Percentiles rank a stretch among this genome's conserved stretches.
These are phyloP conservation scores for Gymnothorax reevesii DNA, from an alignment of 2,797 vertebrate genomes.

Conservation along the genomic window DNA sequence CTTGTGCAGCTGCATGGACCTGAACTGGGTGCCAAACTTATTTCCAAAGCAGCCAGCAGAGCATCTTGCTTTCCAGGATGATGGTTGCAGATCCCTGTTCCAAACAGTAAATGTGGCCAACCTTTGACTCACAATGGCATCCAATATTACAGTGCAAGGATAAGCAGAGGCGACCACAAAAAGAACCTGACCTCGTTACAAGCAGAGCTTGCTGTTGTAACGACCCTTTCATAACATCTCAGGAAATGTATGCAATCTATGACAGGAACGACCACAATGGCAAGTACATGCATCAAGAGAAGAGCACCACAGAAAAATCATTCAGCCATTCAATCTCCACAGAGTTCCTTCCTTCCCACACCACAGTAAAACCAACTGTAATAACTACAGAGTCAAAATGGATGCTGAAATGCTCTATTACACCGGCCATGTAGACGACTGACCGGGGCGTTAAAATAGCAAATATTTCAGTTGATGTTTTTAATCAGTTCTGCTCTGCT, in stretches of 20 bases:
- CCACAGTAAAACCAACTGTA: background rate
- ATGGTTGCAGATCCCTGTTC: too few species aligned
- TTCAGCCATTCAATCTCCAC: background rate
- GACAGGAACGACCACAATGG: background rate
- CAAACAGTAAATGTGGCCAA: background rate
- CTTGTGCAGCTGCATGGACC: too few species aligned
- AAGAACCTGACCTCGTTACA: background rate
- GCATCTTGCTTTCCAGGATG: too few species aligned
- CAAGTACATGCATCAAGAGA: background rate
- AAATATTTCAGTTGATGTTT: background rate
- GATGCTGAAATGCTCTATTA: background rate
- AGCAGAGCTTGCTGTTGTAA: background rate
- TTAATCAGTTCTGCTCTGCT: background rate
- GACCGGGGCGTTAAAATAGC: background rate
- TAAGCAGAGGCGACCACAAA: background rate
- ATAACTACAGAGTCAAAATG: background rate
- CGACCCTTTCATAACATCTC: background rate
- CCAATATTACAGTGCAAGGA: background rate
- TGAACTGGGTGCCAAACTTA: too few species aligned
- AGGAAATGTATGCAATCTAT: background rate
- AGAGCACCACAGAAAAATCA: background rate
- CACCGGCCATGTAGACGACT: too few species aligned
- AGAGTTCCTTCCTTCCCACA: background rate
- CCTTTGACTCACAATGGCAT: background rate
- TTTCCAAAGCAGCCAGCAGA: too few species aligned